Conservation (phyloP, 2,888 invertebrate genomes). For the Incurvaria masculella region DNA sequence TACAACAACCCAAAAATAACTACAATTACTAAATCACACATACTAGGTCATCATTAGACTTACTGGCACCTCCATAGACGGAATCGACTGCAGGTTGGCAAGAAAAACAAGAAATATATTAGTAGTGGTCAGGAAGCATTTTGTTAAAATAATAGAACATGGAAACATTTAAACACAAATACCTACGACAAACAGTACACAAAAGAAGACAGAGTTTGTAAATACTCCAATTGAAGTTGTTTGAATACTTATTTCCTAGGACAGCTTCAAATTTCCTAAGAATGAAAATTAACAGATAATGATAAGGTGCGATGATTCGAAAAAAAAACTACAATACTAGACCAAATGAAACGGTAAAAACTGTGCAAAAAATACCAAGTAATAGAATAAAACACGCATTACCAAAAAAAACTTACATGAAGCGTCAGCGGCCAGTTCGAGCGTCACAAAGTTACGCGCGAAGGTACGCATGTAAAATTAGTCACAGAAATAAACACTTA, state of each 20-base stretch:
- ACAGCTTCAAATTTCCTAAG: not conserved
- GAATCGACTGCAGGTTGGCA: slow-evolving; percentile 64
- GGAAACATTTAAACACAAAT: not conserved
- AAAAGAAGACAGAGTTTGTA: not conserved
- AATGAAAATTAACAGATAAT: slow-evolving; percentile 21
- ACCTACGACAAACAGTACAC: not conserved
- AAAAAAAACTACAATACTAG: slow-evolving; percentile 35
- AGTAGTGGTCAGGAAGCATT: not conserved
- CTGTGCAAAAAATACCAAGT: slow-evolving; percentile 34
- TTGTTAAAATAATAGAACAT: not conserved
- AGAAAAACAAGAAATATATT: slow-evolving; percentile 25
- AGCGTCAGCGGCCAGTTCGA: slow-evolving; percentile 38
- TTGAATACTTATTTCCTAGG: not conserved
- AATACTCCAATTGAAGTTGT: not conserved
- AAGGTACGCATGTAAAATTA: slow-evolving; percentile 45
- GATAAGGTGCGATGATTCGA: slow-evolving; percentile 48
- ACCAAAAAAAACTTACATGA: slow-evolving; percentile 48
- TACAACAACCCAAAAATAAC: not conserved
- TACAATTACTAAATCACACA: slow-evolving; percentile 4
- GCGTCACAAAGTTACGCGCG: slow-evolving; percentile 32
- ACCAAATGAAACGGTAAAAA: slow-evolving; percentile 29
- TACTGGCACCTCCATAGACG: slow-evolving; percentile 70
- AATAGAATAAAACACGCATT: slow-evolving; percentile 27
- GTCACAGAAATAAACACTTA: slow-evolving; percentile 41
- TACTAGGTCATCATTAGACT: slow-evolving; percentile 31